Percentiles rank a stretch among this genome's conserved stretches.
Evolutionary conservation across 1,140 invertebrate genomes (phyloP).

Genomic region (Scaptomyza pallida): DNA sequence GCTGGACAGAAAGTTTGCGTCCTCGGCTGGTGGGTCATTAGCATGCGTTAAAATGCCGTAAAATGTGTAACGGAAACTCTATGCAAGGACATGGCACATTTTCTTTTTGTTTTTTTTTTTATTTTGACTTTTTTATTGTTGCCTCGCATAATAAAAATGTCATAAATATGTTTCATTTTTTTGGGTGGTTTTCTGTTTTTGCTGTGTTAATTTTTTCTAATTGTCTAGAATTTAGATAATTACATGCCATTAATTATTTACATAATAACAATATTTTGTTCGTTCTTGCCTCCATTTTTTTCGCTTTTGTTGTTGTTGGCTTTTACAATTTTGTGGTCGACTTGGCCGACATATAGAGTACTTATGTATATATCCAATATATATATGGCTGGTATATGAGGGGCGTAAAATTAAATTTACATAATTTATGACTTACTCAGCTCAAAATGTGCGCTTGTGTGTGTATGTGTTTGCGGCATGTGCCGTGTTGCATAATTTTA

Average conservation of each 20-base stretch:
- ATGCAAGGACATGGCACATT: constrained; percentile 55
- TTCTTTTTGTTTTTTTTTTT: constrained; percentile 38
- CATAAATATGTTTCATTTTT: constrained; percentile 61
- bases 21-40: constrained; percentile 58
- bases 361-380: constrained; percentile 12
- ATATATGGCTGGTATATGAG: constrained; percentile 47
- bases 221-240: constrained; percentile 82
- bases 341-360: constrained; percentile 51
- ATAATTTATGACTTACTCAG: constrained; percentile 83
- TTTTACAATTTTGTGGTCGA: constrained; percentile 70
- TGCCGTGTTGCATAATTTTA: constrained; percentile 80
- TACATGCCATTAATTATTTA: constrained; percentile 81
- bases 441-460: constrained; percentile 52
- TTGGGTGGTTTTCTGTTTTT: constrained; percentile 16
- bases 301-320: constrained; percentile 26
- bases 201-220: constrained; percentile 79
- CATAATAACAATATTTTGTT: constrained; percentile 65
- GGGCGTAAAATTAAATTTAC: constrained; percentile 81
- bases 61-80: constrained; percentile 74
- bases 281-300: neutral
- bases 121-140: constrained; percentile 22
- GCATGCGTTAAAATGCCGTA: constrained; percentile 81
- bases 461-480: constrained; percentile 48
- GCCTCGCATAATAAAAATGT: constrained; percentile 74
- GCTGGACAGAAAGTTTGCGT: neutral